Evolutionary conservation across 2,888 invertebrate species (phyloP).

Genomic region (Druceiella hillmani): DNA sequence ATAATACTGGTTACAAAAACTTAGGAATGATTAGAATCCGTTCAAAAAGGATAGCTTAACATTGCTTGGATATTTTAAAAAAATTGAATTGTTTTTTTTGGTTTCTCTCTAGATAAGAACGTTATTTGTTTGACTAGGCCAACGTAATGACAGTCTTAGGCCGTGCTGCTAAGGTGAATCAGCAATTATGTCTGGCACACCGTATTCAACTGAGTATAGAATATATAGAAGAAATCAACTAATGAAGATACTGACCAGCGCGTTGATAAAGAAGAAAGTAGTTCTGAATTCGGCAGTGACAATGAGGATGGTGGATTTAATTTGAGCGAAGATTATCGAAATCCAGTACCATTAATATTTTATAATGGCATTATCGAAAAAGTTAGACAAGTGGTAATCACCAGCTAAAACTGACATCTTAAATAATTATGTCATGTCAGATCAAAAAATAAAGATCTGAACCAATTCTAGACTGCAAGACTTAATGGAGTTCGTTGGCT

Average conservation of each 20-base stretch:
- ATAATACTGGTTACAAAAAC: not conserved
- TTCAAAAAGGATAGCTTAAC: constrained; percentile 3
- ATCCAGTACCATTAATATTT: not conserved
- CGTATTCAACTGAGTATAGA: not conserved
- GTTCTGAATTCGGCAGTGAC: constrained; percentile 2
- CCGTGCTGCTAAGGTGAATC: not conserved
- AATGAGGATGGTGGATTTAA: constrained; percentile 2
- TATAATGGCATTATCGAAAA: not conserved
- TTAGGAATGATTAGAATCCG: not conserved
- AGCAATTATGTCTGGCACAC: constrained; percentile 1
- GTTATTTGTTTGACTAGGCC: no score
- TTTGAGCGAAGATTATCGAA: not conserved
- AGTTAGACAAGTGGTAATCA: constrained; percentile 1
- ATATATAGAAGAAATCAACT: not conserved
- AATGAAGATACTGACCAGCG: not conserved
- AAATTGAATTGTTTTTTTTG: not conserved
- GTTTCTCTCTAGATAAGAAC: not conserved
- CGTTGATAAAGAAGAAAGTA: not conserved
- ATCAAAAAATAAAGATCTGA: no score
- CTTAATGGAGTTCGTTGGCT: no score
- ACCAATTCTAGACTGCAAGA: no score
- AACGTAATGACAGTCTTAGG: no score
- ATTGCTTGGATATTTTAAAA: constrained; percentile 1
- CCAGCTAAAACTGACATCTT: not conserved
- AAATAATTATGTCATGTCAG: no score